Conservation (phyloP, 2,113 vertebrate species). For the Cochlearius cochlearius region DNA sequence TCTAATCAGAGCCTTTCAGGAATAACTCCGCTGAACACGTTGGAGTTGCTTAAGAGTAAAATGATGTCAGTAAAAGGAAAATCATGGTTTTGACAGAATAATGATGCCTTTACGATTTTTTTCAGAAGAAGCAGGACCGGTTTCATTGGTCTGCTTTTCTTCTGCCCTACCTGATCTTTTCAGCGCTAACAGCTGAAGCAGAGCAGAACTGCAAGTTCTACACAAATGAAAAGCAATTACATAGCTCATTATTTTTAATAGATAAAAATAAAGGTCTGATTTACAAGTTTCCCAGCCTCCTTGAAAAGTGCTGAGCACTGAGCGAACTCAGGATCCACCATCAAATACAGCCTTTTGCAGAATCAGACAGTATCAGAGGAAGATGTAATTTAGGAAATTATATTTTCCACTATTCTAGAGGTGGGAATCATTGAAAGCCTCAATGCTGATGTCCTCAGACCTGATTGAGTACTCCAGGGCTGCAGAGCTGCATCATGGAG, state of each 20-base stretch:
- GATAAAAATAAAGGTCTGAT: not conserved
- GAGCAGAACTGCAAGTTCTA: slow-evolving; percentile 11
- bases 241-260: not conserved
- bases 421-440: not conserved
- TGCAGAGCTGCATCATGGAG: not conserved
- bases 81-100: not conserved
- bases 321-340: not conserved
- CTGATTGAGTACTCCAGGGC: not conserved
- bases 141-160: not conserved
- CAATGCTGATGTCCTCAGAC: not conserved
- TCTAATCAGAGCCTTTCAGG: not conserved
- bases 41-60: not conserved
- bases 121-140: not conserved
- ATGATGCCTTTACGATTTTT: not conserved
- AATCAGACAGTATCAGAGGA: not conserved
- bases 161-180: not conserved
- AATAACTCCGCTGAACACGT: not conserved
- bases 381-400: not conserved
- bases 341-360: not conserved
- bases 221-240: slow-evolving; percentile 22
- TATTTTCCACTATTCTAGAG: not conserved
- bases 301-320: not conserved
- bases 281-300: not conserved
- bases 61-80: not conserved
- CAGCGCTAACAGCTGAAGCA: not conserved